Percentiles rank a stretch among this genome's conserved stretches.
phyloP scores from a whole-genome alignment of 2,888 invertebrate genomes.

The Alloplasta piceator region DNA sequence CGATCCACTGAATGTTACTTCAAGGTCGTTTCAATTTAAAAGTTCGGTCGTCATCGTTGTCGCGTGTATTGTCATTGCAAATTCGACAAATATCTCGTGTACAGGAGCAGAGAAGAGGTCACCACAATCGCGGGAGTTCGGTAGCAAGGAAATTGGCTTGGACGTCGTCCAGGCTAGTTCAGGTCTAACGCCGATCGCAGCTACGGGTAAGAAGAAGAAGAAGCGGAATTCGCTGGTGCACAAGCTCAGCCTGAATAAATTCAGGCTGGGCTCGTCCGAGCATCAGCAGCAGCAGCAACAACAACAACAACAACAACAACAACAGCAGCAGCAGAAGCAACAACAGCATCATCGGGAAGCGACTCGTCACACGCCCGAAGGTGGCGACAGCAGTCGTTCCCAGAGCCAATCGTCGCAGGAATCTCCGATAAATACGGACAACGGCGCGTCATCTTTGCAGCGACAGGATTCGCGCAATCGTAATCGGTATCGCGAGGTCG shows the following conservation, averaged over 20 bases:
- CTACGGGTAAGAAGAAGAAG: constrained; percentile 74
- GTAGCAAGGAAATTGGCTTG: constrained; percentile 2
- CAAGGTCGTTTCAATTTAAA: too few relatives aligned
- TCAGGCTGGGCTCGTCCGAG: constrained; percentile 72
- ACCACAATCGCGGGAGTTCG: constrained; percentile 35
- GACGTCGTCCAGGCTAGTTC: constrained; percentile 22
- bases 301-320: constrained; percentile 11
- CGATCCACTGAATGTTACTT: too few relatives aligned
- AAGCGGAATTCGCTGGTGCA: constrained; percentile 76
- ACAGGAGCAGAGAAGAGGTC: constrained; percentile 40
- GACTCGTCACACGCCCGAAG: constrained; percentile 77
- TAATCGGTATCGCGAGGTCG: constrained; percentile 36
- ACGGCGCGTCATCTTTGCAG: constrained; percentile 62
- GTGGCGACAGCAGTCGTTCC: constrained; percentile 79
- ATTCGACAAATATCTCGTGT: not conserved
- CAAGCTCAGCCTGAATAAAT: constrained; percentile 78
- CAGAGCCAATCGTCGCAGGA: constrained; percentile 80
- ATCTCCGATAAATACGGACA: constrained; percentile 75
- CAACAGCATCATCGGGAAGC: constrained; percentile 57
- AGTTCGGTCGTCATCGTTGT: too few relatives aligned
- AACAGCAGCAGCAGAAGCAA: too few relatives aligned
- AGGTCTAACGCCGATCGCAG: constrained; percentile 50
- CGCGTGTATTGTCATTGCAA: not conserved
- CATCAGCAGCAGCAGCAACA: constrained; percentile 63
- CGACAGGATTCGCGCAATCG: constrained; percentile 10